Conservation (phyloP, 2,113 vertebrate genomes). For the Odontesthes bonariensis region DNA sequence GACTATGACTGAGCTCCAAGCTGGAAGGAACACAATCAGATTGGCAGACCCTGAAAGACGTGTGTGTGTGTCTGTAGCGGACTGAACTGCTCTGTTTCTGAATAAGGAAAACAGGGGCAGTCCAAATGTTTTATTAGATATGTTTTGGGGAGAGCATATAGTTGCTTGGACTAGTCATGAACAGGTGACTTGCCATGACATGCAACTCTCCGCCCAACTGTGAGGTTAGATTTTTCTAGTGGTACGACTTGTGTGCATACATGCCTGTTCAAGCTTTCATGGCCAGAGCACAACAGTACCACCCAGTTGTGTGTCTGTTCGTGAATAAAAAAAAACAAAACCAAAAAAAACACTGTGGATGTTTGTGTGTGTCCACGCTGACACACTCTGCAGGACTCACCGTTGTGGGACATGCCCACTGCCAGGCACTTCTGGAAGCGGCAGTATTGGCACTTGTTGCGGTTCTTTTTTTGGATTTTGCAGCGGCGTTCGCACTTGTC, state of each 20-base stretch:
- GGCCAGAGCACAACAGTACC: constrained; percentile 13
- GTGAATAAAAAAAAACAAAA: neutral
- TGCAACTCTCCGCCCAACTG: constrained; percentile 17
- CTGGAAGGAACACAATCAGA: neutral
- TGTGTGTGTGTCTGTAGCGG: neutral
- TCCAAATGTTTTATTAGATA: neutral
- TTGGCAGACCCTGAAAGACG: neutral
- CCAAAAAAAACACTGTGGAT: neutral
- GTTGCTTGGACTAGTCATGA: neutral
- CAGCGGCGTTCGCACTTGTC: constrained; percentile 93
- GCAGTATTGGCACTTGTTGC: constrained; percentile 99
- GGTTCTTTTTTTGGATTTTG: constrained; percentile 98
- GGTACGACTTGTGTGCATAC: constrained; percentile 22
- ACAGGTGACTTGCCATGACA: constrained; percentile 11
- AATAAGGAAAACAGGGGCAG: neutral
- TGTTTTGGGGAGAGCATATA: neutral
- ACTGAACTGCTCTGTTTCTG: neutral
- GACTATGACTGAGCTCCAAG: neutral
- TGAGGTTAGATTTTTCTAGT: constrained; percentile 25
- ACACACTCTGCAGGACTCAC: constrained; percentile 80
- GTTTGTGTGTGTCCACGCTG: neutral
- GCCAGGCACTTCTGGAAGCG: constrained; percentile 99
- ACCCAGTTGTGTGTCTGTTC: neutral
- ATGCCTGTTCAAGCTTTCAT: constrained; percentile 13
- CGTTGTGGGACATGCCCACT: constrained; percentile 98